Percentiles rank a stretch among this genome's conserved stretches.
Conservation (phyloP, 2,797 vertebrate genomes). For the Apodemus agrarius region DNA sequence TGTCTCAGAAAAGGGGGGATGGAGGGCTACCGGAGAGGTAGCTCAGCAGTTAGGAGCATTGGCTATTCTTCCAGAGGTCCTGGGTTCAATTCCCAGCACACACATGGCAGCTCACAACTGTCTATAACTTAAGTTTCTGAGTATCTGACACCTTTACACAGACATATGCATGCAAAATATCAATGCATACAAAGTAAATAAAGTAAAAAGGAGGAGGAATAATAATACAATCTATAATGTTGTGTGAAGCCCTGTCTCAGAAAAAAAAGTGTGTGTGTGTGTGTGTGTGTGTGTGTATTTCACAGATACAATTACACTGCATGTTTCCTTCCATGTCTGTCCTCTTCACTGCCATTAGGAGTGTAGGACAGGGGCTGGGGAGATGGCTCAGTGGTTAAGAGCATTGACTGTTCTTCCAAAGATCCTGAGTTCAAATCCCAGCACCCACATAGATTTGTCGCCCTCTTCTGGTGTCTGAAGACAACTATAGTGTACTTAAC, state of each 20-base stretch:
- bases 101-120: background rate
- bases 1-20: background rate
- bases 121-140: background rate
- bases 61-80: background rate
- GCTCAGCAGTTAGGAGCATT: background rate
- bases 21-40: background rate
- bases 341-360: background rate
- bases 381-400: too few relatives aligned
- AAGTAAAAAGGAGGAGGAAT: background rate
- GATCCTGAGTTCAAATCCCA: too few relatives aligned
- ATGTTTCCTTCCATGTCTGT: background rate
- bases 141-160: background rate
- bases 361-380: background rate
- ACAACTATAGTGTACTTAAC: too few relatives aligned
- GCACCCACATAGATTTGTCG: too few relatives aligned
- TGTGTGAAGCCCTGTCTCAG: background rate
- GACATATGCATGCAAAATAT: background rate
- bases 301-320: fast-evolving
- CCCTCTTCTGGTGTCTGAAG: too few relatives aligned
- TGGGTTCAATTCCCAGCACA: background rate
- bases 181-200: background rate
- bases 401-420: too few relatives aligned
- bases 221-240: background rate
- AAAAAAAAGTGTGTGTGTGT: background rate
- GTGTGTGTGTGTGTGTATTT: background rate